phyloP scores from a whole-genome alignment of 2,113 vertebrate species.

The crab-eating macaque (Macaca fascicularis) region T2T-MFA8v1.1 NC_088389.1:10962501-10963000 shows the following conservation, averaged over 20 bases:
- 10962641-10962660: background rate
- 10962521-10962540: background rate
- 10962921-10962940: accelerated
- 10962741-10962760: accelerated
- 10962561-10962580: background rate
- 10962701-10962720: accelerated
- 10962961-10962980: accelerated
- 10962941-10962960: accelerated
- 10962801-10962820: accelerated
- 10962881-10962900: no score
- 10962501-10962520: accelerated
- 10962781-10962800: accelerated
- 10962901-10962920: no score
- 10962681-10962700: accelerated
- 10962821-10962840: accelerated
- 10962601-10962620: accelerated
- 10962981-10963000: no score
- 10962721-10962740: accelerated
- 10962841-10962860: no score
- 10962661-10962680: background rate
- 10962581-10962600: accelerated
- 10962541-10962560: accelerated
- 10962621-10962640: background rate
- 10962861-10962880: no score
- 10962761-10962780: accelerated